A percentile compares a stretch with the other conserved stretches of the same genome.
phyloP scores from a whole-genome alignment of 2,113 vertebrate genomes.

The Onychostruthus taczanowskii region DNA sequence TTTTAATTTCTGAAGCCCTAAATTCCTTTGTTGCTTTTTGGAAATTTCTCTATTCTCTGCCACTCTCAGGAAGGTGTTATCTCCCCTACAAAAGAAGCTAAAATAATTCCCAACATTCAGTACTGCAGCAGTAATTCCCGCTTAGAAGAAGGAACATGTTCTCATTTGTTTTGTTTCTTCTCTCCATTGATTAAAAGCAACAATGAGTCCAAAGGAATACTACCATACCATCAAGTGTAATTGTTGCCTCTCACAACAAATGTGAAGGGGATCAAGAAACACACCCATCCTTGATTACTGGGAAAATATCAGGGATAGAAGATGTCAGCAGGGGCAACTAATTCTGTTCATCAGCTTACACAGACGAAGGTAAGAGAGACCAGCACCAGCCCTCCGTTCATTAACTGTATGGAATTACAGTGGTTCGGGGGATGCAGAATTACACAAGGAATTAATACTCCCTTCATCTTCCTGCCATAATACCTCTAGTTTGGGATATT shows the following conservation, averaged over 20 bases:
- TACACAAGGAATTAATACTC: slow-evolving; percentile 37
- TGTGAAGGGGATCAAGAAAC: background rate
- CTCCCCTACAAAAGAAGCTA: background rate
- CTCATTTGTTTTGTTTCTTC: background rate
- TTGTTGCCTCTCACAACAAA: slow-evolving; percentile 1
- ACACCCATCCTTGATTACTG: slow-evolving; percentile 4
- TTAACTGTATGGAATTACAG: slow-evolving; percentile 28
- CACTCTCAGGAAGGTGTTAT: background rate
- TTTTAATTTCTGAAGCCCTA: background rate
- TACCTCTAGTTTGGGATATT: background rate
- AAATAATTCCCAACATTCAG: background rate
- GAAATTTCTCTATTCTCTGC: background rate
- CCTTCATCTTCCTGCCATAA: background rate
- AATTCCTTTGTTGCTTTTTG: background rate
- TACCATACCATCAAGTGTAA: background rate
- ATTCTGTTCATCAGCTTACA: slow-evolving; percentile 6
- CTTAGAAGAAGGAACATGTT: background rate
- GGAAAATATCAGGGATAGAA: background rate
- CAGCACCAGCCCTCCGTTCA: background rate
- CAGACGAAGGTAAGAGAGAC: background rate
- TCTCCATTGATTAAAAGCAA: background rate
- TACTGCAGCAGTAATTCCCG: background rate
- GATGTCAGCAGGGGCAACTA: background rate
- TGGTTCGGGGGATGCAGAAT: slow-evolving; percentile 5
- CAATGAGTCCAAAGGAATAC: background rate